These are phyloP conservation scores for Choloepus didactylus DNA, from an alignment of 2,797 vertebrate genomes.

Conservation along the genomic window DNA sequence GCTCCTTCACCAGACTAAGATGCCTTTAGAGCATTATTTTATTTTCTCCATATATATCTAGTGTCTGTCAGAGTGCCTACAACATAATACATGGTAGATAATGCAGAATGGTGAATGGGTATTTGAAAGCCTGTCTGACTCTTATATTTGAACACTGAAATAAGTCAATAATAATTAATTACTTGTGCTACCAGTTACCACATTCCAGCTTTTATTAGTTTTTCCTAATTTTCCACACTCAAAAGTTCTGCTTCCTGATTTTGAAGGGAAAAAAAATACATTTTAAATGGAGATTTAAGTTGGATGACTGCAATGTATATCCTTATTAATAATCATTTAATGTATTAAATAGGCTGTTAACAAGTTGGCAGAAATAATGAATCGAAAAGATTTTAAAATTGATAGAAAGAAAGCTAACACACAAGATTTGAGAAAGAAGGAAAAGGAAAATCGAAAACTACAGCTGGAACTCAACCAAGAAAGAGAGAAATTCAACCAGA, in stretches of 20 bases:
- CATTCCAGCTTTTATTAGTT: constrained; percentile 23
- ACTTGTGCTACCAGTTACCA: neutral
- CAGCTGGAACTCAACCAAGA: constrained; percentile 99
- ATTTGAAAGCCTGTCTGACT: constrained; percentile 30
- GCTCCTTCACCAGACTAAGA: neutral
- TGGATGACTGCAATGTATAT: neutral
- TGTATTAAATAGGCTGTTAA: constrained; percentile 94
- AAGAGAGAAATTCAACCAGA: constrained; percentile 99
- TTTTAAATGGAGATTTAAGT: constrained; percentile 63
- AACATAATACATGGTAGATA: neutral
- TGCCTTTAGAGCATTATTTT: neutral
- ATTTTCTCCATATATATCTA: constrained; percentile 24
- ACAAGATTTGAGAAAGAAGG: constrained; percentile 98
- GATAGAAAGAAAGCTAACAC: constrained; percentile 98
- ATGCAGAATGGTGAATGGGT: constrained; percentile 9
- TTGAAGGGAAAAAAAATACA: neutral
- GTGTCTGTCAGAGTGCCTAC: neutral
- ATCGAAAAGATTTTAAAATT: constrained; percentile 99
- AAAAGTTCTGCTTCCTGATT: constrained; percentile 7
- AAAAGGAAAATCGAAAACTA: constrained; percentile 99
- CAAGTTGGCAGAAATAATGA: constrained; percentile 99
- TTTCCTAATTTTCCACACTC: neutral
- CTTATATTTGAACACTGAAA: constrained; percentile 21
- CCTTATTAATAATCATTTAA: constrained; percentile 63
- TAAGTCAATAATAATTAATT: constrained; percentile 13